Evolutionary conservation across 2,797 vertebrate species (phyloP).

Genomic region (Remorina albescens): DNA sequence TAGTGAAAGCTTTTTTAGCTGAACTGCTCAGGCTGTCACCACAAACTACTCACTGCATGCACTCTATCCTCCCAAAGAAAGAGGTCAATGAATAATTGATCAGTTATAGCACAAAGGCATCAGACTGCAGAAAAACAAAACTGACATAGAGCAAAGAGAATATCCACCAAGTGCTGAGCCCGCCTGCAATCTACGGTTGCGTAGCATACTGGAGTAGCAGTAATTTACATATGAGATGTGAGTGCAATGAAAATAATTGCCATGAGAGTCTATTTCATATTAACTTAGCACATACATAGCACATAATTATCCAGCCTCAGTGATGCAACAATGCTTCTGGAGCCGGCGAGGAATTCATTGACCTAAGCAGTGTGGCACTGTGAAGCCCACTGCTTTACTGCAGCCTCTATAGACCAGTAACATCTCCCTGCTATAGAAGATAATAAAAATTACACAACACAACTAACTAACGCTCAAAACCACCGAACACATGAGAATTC

Average conservation of each 20-base stretch:
- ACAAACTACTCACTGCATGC: constrained; percentile 40
- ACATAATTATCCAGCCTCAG: not conserved
- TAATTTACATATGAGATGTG: not conserved
- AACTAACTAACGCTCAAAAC: no score
- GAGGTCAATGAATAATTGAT: constrained; percentile 64
- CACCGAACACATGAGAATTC: not conserved
- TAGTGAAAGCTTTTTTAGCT: constrained; percentile 25
- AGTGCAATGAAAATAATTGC: not conserved
- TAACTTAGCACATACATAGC: constrained; percentile 12
- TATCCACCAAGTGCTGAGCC: not conserved
- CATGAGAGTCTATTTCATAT: not conserved
- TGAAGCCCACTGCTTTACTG: not conserved
- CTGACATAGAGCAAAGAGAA: constrained; percentile 36
- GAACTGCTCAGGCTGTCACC: constrained; percentile 30
- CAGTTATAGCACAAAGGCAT: constrained; percentile 29
- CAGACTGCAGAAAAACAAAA: constrained; percentile 41
- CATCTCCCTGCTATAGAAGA: not conserved
- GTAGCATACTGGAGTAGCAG: not conserved
- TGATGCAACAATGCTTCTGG: not conserved
- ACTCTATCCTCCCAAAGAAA: constrained; percentile 34
- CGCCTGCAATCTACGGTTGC: constrained; percentile 3
- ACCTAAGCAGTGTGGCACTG: not conserved
- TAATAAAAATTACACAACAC: not conserved
- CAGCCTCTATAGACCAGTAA: not conserved
- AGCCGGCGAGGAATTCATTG: not conserved